A percentile compares a stretch with the other conserved stretches of the same genome.
Evolutionary conservation across 1,140 invertebrate genomes (phyloP).

Genomic region (Brachionus plicatilis): DNA sequence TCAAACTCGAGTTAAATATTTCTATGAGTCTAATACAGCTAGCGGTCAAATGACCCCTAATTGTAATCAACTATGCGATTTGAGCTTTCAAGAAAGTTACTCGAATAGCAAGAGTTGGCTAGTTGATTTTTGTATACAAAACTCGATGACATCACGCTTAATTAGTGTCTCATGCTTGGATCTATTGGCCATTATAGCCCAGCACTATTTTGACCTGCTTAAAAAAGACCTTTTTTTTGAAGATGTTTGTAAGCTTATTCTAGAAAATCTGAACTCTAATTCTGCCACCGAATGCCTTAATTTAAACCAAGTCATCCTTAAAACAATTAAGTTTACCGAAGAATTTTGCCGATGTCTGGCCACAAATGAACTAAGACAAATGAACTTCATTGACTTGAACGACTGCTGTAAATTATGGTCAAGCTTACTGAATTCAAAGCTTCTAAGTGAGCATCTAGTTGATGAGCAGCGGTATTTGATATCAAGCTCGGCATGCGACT

Average conservation of each 20-base stretch:
- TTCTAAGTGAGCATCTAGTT: neutral
- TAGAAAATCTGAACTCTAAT: neutral
- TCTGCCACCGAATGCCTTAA: neutral
- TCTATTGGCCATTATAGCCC: neutral
- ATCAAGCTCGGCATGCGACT: conserved; percentile 30
- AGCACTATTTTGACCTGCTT: conserved; percentile 24
- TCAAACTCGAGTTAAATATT: conserved; percentile 22
- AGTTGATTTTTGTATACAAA: conserved; percentile 31
- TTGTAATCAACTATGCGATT: neutral
- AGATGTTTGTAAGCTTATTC: neutral
- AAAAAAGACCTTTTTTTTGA: conserved; percentile 28
- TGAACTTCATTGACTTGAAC: conserved; percentile 35
- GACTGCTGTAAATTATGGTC: conserved; percentile 40
- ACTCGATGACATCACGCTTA: neutral
- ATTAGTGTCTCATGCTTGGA: conserved; percentile 17
- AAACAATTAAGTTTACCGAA: conserved; percentile 26
- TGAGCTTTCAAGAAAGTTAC: neutral
- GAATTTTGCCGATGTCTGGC: conserved; percentile 29
- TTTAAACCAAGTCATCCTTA: neutral
- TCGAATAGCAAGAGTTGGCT: neutral
- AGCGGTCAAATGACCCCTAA: conserved; percentile 27
- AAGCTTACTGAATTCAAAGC: neutral
- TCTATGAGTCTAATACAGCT: conserved; percentile 14
- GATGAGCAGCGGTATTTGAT: conserved; percentile 32
- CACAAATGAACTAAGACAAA: conserved; percentile 13